Evolutionary conservation across 2,797 vertebrate genomes (phyloP).

Genomic region (Hippocampus kuda): DNA sequence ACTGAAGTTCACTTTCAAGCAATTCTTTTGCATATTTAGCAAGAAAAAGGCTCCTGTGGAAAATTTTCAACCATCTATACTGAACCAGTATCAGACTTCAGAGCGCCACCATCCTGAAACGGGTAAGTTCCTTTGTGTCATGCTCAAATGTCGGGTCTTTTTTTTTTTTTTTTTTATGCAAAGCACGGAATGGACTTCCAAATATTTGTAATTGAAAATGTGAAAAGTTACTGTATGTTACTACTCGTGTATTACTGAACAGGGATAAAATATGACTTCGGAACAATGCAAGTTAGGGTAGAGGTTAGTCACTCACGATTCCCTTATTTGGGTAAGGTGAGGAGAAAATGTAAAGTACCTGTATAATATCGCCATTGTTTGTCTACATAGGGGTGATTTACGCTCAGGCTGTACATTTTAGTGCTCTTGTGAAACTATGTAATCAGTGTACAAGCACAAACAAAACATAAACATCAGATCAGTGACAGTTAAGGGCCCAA

Average conservation of each 20-base stretch:
- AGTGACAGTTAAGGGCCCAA: slow-evolving; percentile 33
- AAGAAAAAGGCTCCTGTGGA: background rate
- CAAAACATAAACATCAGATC: slow-evolving; percentile 22
- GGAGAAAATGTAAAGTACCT: background rate
- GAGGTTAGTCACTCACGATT: background rate
- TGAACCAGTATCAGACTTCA: background rate
- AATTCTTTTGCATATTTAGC: background rate
- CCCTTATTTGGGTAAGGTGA: background rate
- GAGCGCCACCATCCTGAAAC: background rate
- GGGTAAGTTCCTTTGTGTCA: background rate
- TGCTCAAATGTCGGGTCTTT: background rate
- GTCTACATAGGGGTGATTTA: background rate
- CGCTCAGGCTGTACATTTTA: background rate
- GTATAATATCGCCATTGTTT: slow-evolving; percentile 1
- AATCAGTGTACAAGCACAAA: slow-evolving; percentile 15
- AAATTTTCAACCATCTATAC: background rate
- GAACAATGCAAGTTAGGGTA: too few species aligned
- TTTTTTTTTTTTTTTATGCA: background rate
- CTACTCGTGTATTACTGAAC: background rate
- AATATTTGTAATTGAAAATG: background rate
- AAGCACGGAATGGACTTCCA: background rate
- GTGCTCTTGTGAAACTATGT: background rate
- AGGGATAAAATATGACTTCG: too few species aligned
- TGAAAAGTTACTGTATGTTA: background rate
- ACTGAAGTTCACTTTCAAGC: background rate